Base-by-base conservation (phyloP, 2,113 vertebrate species). In the Nothobranchius furzeri region DNA sequence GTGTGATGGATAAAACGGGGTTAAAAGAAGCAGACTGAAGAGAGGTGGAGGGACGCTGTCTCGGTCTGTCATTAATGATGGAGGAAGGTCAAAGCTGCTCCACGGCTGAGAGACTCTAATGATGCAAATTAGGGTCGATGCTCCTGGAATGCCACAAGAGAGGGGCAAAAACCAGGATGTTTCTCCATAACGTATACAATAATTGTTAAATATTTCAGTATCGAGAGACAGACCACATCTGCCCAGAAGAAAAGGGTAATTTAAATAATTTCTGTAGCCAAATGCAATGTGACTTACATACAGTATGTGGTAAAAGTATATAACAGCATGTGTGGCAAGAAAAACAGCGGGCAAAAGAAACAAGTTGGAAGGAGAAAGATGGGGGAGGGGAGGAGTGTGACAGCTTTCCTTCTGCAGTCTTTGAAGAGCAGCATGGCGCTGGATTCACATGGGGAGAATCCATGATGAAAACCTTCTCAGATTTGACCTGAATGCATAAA, bases 31-130 rank as follows among this genome's bases (percentile, higher is more conserved):
- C 0, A 48, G 46, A 45, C 1, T 12, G 60, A 52, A 50, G 53
- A 24, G 35, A 65, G 68, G 53, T 66, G 55, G 37, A 58, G 55
- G 60, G 42, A 63, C 61, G 47, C 70, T 57, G 61, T 73, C 72
- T 77, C 64, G 47, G 52, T 77, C 78, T 75, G 75, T 83, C 81
- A 75, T 60, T 82, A 71, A 87, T 81, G 81, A 88, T 82, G 69
- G 85, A 85, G 70, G 85, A 87, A 91, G 90, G 90, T 90, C 88
- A 85, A 82, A 76, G 70, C 83, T 35, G 63, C 85, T 88, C 60
- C 81, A 81, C 78, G 77, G 85, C 5, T 71, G 70, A 84, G 59
- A 83, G 75, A 81, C 76, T 86, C 73, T 80, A 89, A 91, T 84
- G 86, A 89, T 87, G 88, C 77, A 88, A 84, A 90, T 89, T 75